Evolutionary conservation across 1,140 invertebrate genomes (phyloP), one percentile per base, ranked within the genome.

Genomic region (Frieseomelitta varia): DNA sequence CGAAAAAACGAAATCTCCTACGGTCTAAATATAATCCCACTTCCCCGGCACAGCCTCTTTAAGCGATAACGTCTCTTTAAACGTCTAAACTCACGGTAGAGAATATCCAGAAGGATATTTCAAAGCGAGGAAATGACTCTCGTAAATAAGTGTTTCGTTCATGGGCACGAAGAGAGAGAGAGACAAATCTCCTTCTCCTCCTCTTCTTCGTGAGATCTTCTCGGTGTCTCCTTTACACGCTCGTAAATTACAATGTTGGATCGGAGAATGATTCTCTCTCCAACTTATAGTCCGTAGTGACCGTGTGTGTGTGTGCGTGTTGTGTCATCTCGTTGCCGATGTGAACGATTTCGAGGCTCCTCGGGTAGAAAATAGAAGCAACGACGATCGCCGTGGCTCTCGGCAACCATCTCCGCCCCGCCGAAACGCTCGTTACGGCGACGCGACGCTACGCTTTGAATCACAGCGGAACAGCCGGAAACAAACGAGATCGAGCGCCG

Each of bases 311-410:
- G n/a, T n/a, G n/a, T n/a, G n/a, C n/a, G 56, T 8, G 30, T 63
- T 63, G 87, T 81, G 79, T 88, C 81, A 79, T 75, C 72, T 88
- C 81, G 58, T 78, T 71, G 87, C 74, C 55, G 73, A 88, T 84
- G 30, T 30, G 73, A 68, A 69, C 74, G 74, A 63, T 21, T 68
- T 68, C 67, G 63, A 73, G 71, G 76, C 56, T 81, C 63, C 56
- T 47, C 73, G 79, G 56, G 80, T 86, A 90, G 86, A 87, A 87
- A 90, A 89, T 89, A 90, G 88, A 87, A 61, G 76, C 71, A 51
- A 67, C 47, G 79, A 67, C 68, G 27, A n/a, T 27, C n/a, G 14
- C n/a, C 39, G 39, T 30, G 30, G 30, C 51, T 53, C 51, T 53
- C 63, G 15, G 4, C 17, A 14, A 24, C 11, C 30, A 15, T 24